Evolutionary conservation across 2,113 vertebrate genomes (phyloP).

Genomic region (Hyla sarda): DNA sequence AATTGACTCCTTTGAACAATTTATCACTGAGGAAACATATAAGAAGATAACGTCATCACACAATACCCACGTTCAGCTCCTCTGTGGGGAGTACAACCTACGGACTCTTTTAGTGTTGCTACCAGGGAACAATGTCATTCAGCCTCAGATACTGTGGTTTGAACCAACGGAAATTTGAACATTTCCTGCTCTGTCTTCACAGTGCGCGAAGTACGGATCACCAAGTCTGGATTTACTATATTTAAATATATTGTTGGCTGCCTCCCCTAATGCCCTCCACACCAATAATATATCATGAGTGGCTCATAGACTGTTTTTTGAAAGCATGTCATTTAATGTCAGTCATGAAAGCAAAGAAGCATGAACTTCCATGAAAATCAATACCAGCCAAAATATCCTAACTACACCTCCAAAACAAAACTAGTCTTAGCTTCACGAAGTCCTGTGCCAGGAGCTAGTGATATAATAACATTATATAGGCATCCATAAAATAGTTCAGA

Average conservation of each 20-base stretch:
- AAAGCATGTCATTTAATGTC: too few species aligned
- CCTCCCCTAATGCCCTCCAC: not conserved
- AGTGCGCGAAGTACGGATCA: not conserved
- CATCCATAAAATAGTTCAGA: not conserved
- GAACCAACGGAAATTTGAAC: conserved; percentile 35
- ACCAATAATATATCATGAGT: not conserved
- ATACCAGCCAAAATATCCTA: not conserved
- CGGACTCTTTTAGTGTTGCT: not conserved
- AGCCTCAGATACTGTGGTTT: conserved; percentile 24
- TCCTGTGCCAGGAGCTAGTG: not conserved
- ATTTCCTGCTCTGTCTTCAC: conserved; percentile 15
- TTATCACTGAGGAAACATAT: not conserved
- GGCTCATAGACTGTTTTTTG: not conserved
- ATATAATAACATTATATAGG: not conserved
- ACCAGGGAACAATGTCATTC: not conserved
- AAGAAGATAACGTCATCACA: not conserved
- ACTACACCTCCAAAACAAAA: not conserved
- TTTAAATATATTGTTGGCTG: not conserved
- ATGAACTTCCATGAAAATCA: too few species aligned
- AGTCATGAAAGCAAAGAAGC: too few species aligned
- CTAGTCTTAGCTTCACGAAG: not conserved
- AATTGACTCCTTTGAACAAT: too few species aligned
- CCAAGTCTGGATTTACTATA: not conserved
- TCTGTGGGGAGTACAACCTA: not conserved
- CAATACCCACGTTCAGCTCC: not conserved